Percentiles rank a stretch among this genome's conserved stretches.
Conservation (phyloP, 2,888 invertebrate genomes). For the Agrotis segetum region DNA sequence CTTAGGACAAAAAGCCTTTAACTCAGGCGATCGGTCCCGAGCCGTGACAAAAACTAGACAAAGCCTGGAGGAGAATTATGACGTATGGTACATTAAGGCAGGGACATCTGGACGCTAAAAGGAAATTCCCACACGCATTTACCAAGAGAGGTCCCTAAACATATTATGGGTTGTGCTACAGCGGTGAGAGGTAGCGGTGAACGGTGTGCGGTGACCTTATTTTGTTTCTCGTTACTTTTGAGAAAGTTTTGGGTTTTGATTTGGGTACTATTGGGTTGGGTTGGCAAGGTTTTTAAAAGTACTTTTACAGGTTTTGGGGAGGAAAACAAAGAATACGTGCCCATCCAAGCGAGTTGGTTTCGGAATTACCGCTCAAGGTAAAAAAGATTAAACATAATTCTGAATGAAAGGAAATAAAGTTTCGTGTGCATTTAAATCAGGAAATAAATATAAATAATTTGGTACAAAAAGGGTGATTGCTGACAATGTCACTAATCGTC, state of each 20-base stretch:
- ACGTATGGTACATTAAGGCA: constrained; percentile 56
- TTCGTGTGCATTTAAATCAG: too few relatives aligned
- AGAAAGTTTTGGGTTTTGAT: constrained; percentile 6
- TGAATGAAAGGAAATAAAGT: not conserved
- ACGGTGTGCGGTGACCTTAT: not conserved
- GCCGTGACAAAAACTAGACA: constrained; percentile 53
- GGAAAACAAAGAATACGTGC: not conserved
- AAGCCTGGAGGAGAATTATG: constrained; percentile 52
- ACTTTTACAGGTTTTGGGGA: not conserved
- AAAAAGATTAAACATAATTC: rapidly evolving
- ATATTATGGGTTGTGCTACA: constrained; percentile 58
- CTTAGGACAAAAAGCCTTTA: constrained; percentile 33
- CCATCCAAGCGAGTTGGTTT: not conserved
- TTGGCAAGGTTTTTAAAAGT: not conserved
- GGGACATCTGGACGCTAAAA: constrained; percentile 71
- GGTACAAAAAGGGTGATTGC: too few relatives aligned
- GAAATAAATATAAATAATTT: not conserved
- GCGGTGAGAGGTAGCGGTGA: constrained; percentile 43
- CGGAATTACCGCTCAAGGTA: not conserved
- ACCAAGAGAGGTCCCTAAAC: constrained; percentile 70
- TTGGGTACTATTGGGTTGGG: not conserved
- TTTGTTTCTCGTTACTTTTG: constrained; percentile 3
- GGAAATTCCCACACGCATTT: constrained; percentile 78
- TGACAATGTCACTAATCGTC: too few relatives aligned
- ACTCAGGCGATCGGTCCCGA: constrained; percentile 43